phyloP scores from a whole-genome alignment of 2,797 vertebrate species.

The Chiloscyllium punctatum region DNA sequence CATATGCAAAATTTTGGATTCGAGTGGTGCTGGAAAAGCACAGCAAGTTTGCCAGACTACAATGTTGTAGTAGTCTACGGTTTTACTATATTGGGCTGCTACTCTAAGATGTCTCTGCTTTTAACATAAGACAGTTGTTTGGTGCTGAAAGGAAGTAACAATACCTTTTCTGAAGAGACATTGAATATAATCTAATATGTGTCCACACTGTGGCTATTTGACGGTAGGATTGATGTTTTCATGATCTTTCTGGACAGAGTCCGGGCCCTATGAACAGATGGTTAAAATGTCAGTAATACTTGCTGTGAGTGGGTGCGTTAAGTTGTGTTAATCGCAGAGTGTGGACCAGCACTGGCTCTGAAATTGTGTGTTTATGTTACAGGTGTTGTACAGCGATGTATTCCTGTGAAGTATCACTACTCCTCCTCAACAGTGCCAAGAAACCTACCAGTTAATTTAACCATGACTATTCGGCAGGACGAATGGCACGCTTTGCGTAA shows the following conservation, averaged over 20 bases:
- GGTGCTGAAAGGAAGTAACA: neutral
- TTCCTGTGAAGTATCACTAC: slow-evolving; percentile 85
- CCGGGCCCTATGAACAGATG: neutral
- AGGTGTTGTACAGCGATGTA: slow-evolving; percentile 84
- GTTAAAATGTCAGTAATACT: neutral
- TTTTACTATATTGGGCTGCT: neutral
- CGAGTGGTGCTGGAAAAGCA: too few species aligned
- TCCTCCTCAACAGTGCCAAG: slow-evolving; percentile 83
- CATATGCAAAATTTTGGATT: neutral
- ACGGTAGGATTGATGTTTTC: neutral
- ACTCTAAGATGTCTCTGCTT: neutral
- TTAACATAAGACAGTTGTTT: neutral
- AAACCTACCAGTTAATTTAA: slow-evolving; percentile 81
- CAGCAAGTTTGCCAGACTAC: neutral
- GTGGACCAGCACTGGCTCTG: neutral
- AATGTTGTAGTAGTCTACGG: neutral
- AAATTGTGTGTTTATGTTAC: slow-evolving; percentile 38
- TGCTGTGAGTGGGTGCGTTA: neutral
- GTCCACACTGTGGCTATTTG: neutral
- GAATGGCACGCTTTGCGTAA: slow-evolving; percentile 92
- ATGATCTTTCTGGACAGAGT: neutral
- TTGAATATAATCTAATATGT: neutral
- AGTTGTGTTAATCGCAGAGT: neutral
- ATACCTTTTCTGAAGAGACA: neutral
- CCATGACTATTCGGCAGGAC: slow-evolving; percentile 87